phyloP scores from a whole-genome alignment of 2,113 vertebrate genomes.

The Charadrius vociferus region DNA sequence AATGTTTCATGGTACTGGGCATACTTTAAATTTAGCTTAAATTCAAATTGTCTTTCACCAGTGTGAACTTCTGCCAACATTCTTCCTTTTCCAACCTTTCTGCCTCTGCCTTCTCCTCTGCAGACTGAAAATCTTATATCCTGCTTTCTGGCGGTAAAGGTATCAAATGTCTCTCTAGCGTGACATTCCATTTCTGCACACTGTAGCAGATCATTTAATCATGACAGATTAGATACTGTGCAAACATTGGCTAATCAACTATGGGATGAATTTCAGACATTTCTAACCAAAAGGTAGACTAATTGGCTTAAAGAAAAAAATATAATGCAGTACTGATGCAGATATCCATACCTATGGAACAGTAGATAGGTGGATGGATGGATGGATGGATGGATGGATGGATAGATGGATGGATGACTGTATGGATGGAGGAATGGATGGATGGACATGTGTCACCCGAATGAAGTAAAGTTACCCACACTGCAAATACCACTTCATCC shows the following conservation, averaged over 20 bases:
- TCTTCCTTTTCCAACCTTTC: neutral
- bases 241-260: neutral
- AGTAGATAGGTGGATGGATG: neutral
- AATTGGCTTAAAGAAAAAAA: neutral
- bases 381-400: neutral
- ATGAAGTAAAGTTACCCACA: neutral
- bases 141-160: neutral
- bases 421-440: neutral
- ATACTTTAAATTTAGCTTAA: neutral
- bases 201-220: neutral
- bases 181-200: neutral
- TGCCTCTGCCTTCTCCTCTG: neutral
- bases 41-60: neutral
- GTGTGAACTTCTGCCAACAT: neutral
- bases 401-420: neutral
- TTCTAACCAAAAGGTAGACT: neutral
- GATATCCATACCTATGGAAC: fast-evolving
- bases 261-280: neutral
- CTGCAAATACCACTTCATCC: neutral
- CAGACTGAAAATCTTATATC: neutral
- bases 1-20: neutral
- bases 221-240: neutral
- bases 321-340: neutral
- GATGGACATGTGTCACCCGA: neutral
- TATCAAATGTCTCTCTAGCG: neutral